Conservation (phyloP, 2,113 vertebrate species). For the Aythya baeri region DNA sequence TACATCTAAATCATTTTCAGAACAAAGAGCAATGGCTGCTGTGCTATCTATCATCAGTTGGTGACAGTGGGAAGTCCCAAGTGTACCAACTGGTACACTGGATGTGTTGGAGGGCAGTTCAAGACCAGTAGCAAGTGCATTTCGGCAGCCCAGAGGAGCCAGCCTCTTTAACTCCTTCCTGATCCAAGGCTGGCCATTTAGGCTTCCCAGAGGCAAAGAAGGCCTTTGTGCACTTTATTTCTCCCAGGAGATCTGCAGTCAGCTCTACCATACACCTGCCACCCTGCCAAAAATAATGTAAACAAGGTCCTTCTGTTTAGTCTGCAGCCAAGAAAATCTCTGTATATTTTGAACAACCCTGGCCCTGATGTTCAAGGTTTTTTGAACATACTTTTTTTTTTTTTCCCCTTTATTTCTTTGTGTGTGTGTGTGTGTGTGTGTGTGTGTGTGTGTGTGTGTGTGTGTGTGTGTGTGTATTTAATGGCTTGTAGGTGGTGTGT, state of each 20-base stretch:
- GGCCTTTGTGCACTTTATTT: background rate
- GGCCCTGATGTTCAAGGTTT: background rate
- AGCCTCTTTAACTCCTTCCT: background rate
- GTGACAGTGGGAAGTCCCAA: background rate
- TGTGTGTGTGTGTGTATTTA: background rate
- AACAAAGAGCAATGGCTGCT: background rate
- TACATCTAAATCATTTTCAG: background rate
- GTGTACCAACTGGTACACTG: no score
- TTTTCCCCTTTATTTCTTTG: background rate
- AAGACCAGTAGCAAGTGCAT: background rate
- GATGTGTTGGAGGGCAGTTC: background rate
- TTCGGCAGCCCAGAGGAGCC: background rate
- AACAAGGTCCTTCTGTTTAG: conserved; percentile 20
- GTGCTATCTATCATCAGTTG: background rate
- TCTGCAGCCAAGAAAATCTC: conserved; percentile 16
- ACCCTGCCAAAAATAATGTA: conserved; percentile 23
- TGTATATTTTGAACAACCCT: background rate
- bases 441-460: background rate
- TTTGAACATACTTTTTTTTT: background rate
- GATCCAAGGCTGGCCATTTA: background rate
- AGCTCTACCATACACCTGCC: background rate
- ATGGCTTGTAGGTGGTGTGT: background rate
- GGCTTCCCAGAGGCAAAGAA: conserved; percentile 1
- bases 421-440: background rate
- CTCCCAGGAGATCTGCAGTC: background rate